These are phyloP conservation scores for Lytechinus variegatus DNA, from an alignment of 35 echinoderm and acorn worm genomes.

Conservation along the genomic window DNA sequence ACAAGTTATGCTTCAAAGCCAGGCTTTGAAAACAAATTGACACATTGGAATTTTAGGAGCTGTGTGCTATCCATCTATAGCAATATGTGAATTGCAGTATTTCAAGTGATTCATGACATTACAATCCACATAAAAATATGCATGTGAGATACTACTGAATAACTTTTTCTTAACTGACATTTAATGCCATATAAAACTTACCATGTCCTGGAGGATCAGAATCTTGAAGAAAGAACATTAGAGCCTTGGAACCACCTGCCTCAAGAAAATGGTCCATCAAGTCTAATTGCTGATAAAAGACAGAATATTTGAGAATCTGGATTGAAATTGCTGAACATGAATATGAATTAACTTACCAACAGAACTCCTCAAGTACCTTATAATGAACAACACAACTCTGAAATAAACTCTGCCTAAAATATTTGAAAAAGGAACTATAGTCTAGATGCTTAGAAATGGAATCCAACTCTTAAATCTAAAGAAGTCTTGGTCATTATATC, in stretches of 20 bases:
- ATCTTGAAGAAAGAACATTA: slow-evolving; percentile 98
- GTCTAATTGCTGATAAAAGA: slow-evolving; percentile 73
- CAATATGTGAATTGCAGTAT: no score
- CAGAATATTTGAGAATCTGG: background rate
- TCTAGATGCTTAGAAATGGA: background rate
- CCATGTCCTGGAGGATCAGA: slow-evolving; percentile 86
- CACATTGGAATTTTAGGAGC: no score
- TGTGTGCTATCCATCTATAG: no score
- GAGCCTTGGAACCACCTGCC: slow-evolving; percentile 79
- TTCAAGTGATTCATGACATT: no score
- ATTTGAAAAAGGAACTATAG: background rate
- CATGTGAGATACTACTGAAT: no score
- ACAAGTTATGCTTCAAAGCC: no score
- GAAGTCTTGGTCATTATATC: background rate
- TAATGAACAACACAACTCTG: background rate
- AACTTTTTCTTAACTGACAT: no score
- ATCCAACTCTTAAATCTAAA: background rate
- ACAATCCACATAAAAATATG: no score
- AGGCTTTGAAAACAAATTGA: no score
- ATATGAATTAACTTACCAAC: background rate
- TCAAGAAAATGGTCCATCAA: slow-evolving; percentile 83
- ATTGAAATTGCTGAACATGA: background rate
- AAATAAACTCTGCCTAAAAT: background rate
- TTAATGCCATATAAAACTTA: slow-evolving; percentile 18
- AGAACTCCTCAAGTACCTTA: background rate